phyloP scores from a whole-genome alignment of 2,888 invertebrate species.

The Pseudeuparius sepicola region DNA sequence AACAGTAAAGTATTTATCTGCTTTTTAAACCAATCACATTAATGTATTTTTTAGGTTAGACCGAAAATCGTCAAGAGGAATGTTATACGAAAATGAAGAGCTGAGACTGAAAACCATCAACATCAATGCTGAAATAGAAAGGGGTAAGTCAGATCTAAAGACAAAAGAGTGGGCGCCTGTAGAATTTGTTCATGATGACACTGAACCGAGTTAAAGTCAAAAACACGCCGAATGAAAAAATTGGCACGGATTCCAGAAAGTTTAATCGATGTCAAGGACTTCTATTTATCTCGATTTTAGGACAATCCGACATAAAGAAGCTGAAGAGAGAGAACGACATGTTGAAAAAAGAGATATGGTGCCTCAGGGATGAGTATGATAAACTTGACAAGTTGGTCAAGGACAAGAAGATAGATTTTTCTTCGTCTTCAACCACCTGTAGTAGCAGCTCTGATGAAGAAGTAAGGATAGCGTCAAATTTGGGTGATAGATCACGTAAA shows the following conservation, averaged over 20 bases:
- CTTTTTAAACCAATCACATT: no score
- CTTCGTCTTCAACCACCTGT: conserved; percentile 45
- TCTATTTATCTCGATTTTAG: no score
- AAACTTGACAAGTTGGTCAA: conserved; percentile 71
- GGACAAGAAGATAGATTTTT: conserved; percentile 39
- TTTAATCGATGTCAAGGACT: no score
- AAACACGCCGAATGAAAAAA: no score
- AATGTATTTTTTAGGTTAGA: conserved; percentile 64
- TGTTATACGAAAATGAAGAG: conserved; percentile 92
- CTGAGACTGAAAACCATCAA: conserved; percentile 79
- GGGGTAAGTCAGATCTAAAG: conserved; percentile 55
- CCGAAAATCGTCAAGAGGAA: conserved; percentile 82
- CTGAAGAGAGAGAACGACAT: conserved; percentile 80
- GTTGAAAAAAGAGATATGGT: conserved; percentile 77
- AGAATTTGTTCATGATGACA: conserved; percentile 1
- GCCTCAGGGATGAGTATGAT: conserved; percentile 80
- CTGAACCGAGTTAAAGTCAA: no score
- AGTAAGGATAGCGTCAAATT: no score
- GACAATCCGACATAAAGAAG: conserved; percentile 84
- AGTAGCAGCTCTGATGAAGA: no score
- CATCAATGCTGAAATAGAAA: conserved; percentile 86
- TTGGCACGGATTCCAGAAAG: no score
- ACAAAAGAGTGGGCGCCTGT: background rate
- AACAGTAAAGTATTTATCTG: no score
- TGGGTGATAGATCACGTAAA: no score